Evolutionary conservation across 2,888 invertebrate genomes (phyloP).

Genomic region (Clepsis dumicolana): DNA sequence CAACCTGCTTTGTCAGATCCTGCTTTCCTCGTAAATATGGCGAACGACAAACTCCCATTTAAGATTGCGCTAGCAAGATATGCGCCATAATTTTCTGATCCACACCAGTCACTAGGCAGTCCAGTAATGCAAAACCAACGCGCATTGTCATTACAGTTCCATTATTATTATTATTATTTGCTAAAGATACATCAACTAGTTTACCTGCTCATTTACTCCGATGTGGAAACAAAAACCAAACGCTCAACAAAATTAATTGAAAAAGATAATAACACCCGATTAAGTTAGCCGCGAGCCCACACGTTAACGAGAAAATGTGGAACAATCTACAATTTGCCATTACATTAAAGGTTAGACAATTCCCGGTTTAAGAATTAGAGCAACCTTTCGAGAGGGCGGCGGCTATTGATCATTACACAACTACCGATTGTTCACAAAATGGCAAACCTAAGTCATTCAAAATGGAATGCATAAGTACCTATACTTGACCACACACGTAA

Average conservation of each 20-base stretch:
- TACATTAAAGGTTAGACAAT: slow-evolving; percentile 42
- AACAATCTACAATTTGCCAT: slow-evolving; percentile 32
- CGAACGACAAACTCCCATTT: slow-evolving; percentile 32
- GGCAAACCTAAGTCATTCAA: slow-evolving; percentile 53
- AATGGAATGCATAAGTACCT: slow-evolving; percentile 16
- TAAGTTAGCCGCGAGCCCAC: slow-evolving; percentile 25
- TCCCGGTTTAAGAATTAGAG: slow-evolving; percentile 49
- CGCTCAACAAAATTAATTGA: slow-evolving; percentile 23
- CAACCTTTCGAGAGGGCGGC: slow-evolving; percentile 59
- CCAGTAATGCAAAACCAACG: background rate
- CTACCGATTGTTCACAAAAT: slow-evolving; percentile 64
- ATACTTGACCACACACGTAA: slow-evolving; percentile 36
- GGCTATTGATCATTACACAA: slow-evolving; percentile 62
- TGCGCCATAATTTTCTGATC: background rate
- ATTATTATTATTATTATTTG: background rate
- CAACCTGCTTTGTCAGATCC: slow-evolving; percentile 68
- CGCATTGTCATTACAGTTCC: background rate
- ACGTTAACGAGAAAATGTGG: slow-evolving; percentile 29
- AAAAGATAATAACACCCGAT: slow-evolving; percentile 30
- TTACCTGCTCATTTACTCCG: background rate
- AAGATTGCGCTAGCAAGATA: slow-evolving; percentile 23
- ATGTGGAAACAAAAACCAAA: slow-evolving; percentile 4
- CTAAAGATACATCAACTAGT: background rate
- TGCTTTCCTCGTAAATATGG: slow-evolving; percentile 37
- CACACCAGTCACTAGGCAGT: background rate